A percentile compares a stretch with the other conserved stretches of the same genome.
Conservation (phyloP, 1,140 invertebrate species). For the Metopolophium dirhodum region DNA sequence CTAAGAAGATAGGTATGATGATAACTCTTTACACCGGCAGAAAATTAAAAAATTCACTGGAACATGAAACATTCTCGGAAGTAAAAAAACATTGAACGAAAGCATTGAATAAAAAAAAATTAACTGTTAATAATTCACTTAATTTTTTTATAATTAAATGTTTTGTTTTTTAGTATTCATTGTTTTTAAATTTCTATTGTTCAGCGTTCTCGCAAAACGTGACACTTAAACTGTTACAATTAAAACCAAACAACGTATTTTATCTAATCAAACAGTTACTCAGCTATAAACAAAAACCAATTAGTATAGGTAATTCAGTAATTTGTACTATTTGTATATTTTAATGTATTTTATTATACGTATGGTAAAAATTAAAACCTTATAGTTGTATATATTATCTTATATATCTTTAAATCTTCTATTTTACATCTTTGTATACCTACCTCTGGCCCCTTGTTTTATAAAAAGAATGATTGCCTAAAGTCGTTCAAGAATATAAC, state of each 20-base stretch:
- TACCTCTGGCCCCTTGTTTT: too few relatives aligned
- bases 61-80: not conserved
- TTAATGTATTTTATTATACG: not conserved
- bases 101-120: not conserved
- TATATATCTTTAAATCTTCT: too few relatives aligned
- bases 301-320: not conserved
- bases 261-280: not conserved
- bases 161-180: not conserved
- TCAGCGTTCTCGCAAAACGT: not conserved
- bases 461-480: too few relatives aligned
- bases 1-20: not conserved
- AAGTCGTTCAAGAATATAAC: too few relatives aligned
- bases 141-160: not conserved
- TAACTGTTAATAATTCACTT: not conserved
- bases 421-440: too few relatives aligned
- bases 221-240: not conserved
- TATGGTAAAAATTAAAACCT: too few relatives aligned
- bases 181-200: not conserved
- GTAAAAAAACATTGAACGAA: not conserved
- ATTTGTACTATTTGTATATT: not conserved
- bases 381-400: too few relatives aligned
- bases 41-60: not conserved
- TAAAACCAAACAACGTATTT: not conserved
- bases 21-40: not conserved
- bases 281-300: not conserved